Evolutionary conservation across 2,797 vertebrate species (phyloP), one percentile per base, ranked within the genome.

Genomic region (Taenioides sp.): DNA sequence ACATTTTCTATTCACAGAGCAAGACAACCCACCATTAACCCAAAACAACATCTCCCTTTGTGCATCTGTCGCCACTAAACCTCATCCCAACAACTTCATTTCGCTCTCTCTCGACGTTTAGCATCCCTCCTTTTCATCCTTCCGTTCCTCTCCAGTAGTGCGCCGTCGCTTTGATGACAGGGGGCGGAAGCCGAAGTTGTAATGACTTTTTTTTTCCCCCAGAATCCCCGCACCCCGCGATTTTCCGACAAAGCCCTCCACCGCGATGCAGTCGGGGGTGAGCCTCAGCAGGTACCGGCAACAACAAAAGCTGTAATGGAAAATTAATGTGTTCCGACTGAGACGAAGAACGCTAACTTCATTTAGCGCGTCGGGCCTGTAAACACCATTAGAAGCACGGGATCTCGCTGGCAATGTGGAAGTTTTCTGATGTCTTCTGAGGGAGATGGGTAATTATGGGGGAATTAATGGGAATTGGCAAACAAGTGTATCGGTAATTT

Each of bases 301-400:
- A 83, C 76, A 87, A 87, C 80, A 63, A 81, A 84, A 87, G 57
- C 83, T 83, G 80, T 94, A 94, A 94, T 94, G 93, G 89, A 92
- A 88, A 91, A 91, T 89, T 90, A 93, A 94, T 94, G 92, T 91
- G 86, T 81, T 94, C 92, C 90, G 84, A 83, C 91, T 80, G 93
- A 85, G 92, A 78, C 61, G 47, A 63, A 63, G 76, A 20, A 77
- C 78, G 6, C 76, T 76, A 80, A 85, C 84, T 86, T 88, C 73
- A 81, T 92, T 88, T 84, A 83, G 83, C 86, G 87, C 86, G 80
- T 80, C 80, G 84, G 72, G 65, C 76, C 79, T 80, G 86, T 88
- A 90, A 91, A 91, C 87, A 90, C 83, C 83, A 89, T 91, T 89
- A 92, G 76, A 37, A 82, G 65, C 71, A 64, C 61, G 49, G 80